Base-by-base conservation (phyloP, 2,797 vertebrate species). In the Gymnothorax reevesii region DNA sequence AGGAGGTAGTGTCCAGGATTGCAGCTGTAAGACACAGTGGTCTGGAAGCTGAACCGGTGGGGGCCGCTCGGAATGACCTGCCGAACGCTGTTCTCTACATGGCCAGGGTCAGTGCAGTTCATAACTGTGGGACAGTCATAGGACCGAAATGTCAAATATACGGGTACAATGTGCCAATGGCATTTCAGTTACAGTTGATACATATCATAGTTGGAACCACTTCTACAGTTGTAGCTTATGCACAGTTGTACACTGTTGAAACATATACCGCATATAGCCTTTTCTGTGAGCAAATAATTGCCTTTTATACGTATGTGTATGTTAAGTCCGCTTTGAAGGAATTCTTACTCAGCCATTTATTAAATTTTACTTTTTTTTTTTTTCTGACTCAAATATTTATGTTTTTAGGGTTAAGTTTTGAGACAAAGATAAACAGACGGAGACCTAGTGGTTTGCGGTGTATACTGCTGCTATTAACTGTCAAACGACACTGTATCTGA, bases 51-150 rank as follows among this genome's bases (percentile, higher is more conserved):
- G 96, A 98, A 99, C 88, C 97, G 95, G 93, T 98, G 97, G 0
- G 96, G 97, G 77, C 97, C 97, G 0, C 94, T 97, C 75, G 97
- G 93, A 57, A 97, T 94, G 82, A 99, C 94, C 92, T 99, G 97
- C 22, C 97, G 95, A 7, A 97, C 52, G 89, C 98, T 98, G 95
- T 98, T 97, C 57, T 99, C 98, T 88, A 98, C 96, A 89, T 99
- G 97, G 59, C 98, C 98, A 0, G 99, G 98, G 87, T 99, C 98
- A 27, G 98, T 98, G 92, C 99, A 99, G 94, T 99, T 99, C 91
- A 99, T 96, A 92, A 99, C 99, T 99, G 91, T 87, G 77, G 69
- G 33, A 17, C 3, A 75, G 75, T 13, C 7, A 54, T 5, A 79
- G 33, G 20, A 52, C 33, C 33, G 52, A 33, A 49, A 20, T 15